phyloP scores from a whole-genome alignment of 2,888 invertebrate species.

The Athalia rosae region DNA sequence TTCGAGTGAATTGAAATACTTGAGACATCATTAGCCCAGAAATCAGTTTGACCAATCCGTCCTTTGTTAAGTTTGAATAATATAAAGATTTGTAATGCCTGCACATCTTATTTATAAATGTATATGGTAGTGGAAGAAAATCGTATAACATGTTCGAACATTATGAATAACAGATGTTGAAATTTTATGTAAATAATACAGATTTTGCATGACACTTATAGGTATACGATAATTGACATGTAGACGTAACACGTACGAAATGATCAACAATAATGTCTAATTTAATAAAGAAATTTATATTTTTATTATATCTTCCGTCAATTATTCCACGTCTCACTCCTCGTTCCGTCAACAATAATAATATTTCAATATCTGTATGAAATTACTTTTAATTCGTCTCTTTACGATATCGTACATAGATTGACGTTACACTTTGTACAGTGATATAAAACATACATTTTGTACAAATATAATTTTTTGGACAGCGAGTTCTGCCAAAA shows the following conservation, averaged over 20 bases:
- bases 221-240: background rate
- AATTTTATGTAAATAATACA: constrained; percentile 34
- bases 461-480: constrained; percentile 42
- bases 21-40: constrained; percentile 51
- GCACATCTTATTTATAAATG: background rate
- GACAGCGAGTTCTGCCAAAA: constrained; percentile 24
- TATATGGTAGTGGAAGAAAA: constrained; percentile 40
- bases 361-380: constrained; percentile 17
- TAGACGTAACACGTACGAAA: background rate
- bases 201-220: background rate
- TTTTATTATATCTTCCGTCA: constrained; percentile 28
- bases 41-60: constrained; percentile 56
- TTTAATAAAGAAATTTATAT: constrained; percentile 41
- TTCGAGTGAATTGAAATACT: background rate
- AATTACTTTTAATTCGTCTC: constrained; percentile 35
- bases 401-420: constrained; percentile 17
- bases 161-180: constrained; percentile 12
- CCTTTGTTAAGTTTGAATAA: constrained; percentile 54
- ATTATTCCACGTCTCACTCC: background rate
- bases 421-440: constrained; percentile 44
- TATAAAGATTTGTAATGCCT: constrained; percentile 25
- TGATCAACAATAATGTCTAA: constrained; percentile 21
- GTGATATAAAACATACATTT: constrained; percentile 42
- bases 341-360: constrained; percentile 6
- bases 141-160: constrained; percentile 26